These are phyloP conservation scores for Pocillopora grandis DNA, from an alignment of 92 coral and sea anemone species.

Conservation along the genomic window DNA sequence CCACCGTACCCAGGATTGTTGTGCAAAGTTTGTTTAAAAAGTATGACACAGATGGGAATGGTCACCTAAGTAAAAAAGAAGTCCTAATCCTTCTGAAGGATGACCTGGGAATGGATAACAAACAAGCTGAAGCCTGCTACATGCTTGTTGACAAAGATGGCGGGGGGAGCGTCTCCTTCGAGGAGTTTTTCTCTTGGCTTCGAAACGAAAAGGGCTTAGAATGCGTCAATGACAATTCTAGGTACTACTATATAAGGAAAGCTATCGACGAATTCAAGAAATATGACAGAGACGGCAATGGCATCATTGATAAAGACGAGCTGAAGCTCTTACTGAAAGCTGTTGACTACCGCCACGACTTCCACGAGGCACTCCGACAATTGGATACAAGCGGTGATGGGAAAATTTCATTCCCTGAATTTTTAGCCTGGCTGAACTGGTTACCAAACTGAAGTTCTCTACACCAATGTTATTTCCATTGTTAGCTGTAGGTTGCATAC, in stretches of 20 bases:
- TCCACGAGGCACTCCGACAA: slow-evolving; percentile 50
- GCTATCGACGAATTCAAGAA: slow-evolving; percentile 85
- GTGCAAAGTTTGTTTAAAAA: slow-evolving; percentile 78
- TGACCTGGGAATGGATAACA: slow-evolving; percentile 75
- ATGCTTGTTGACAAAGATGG: slow-evolving; percentile 89
- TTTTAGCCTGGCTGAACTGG: slow-evolving; percentile 76
- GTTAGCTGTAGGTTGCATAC: no score
- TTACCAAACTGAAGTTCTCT: slow-evolving; percentile 29
- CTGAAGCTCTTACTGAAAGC: slow-evolving; percentile 66
- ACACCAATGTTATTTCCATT: not conserved
- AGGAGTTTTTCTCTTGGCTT: slow-evolving; percentile 81
- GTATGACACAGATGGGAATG: slow-evolving; percentile 80
- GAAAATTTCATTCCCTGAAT: slow-evolving; percentile 84
- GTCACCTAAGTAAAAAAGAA: slow-evolving; percentile 67
- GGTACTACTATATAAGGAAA: slow-evolving; percentile 64
- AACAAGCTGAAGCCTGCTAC: slow-evolving; percentile 73
- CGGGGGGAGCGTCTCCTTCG: slow-evolving; percentile 67
- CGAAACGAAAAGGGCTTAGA: slow-evolving; percentile 65
- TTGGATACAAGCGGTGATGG: slow-evolving; percentile 91
- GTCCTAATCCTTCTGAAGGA: slow-evolving; percentile 49
- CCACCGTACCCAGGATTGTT: slow-evolving; percentile 66
- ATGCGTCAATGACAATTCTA: slow-evolving; percentile 62
- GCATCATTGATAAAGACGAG: slow-evolving; percentile 80
- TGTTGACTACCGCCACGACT: slow-evolving; percentile 34
- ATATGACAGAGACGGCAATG: slow-evolving; percentile 77